Evolutionary conservation across 2,113 vertebrate species (phyloP), one percentile per base, ranked within the genome.

Genomic region (Microtus ochrogaster): DNA sequence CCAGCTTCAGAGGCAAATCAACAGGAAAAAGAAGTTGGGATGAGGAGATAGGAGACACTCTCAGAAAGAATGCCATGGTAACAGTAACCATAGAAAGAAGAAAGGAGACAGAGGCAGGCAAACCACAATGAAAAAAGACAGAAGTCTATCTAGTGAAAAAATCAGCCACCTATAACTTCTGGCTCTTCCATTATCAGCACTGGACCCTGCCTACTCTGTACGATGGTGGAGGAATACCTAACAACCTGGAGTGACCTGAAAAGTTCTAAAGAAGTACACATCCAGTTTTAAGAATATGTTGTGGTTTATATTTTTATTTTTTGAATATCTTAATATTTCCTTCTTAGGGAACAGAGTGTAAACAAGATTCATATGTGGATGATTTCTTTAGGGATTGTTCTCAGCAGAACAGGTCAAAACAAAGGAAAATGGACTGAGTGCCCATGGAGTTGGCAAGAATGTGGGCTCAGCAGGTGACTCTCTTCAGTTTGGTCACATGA

Each of bases 291-390:
- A 90, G 74, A 90, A 77, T 82, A 82, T 49, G 36, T 72, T 78
- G 17, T 41, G 41, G 3, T 87, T 52, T 77, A 73, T 52, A 61
- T 44, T 47, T 86, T 78, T 58, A 74, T 88, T 81, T 41, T 63
- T 78, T 72, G 92, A 88, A 49, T 52, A 90, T 65, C 36, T 94
- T 65, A 77, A 86, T 72, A 12, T 41, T 66, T 95, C 44, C 81
- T 61, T 79, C 68, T 91, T 49, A 78, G 52, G 92, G 39, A 39
- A 28, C 68, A 92, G 70, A 77, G 17, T 30, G 22, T 94, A 92
- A 92, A 83, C 12, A 88, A 55, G 44, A 39, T 78, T 94, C 33
- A 61, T 44, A 30, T 94, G 17, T 65, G 58, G 52, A 4, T 33
- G 52, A 91, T 66, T 92, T 95, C 30, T 93, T 83, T 36, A 17